Evolutionary conservation across 1,140 invertebrate species (phyloP), one percentile per base, ranked within the genome.

Genomic region (Drosophila eugracilis): DNA sequence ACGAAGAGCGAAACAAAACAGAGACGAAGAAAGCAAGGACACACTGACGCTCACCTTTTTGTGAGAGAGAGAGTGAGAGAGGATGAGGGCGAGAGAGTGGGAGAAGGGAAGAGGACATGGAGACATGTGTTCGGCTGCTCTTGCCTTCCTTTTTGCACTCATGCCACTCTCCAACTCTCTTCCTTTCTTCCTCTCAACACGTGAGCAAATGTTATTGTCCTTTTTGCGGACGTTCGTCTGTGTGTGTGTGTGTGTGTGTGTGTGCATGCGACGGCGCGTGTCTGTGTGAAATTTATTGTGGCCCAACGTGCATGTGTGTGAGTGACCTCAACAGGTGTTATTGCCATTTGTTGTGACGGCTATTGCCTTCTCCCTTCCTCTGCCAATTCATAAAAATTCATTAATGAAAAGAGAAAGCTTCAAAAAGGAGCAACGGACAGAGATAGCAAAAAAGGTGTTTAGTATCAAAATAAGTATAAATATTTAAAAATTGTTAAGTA

Each of bases 291-390:
- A 52, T 49, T 12, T 47, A 28, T 32, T 48, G 55, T 44, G 54
- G 69, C 47, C 54, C 80, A 48, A 49, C 69, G 63, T 71, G 41
- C 69, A 57, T 71, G 41, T 65, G 41, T 42, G 42, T 26, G 24
- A 22, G 59, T 48, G 47, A 15, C 72, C 49, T 77, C 80, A 86
- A 85, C 80, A 85, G 80, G 80, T 85, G 80, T 74, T 72, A 78
- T 59, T 72, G 63, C 62, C 79, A 77, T 75, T 73, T 81, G 75
- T 86, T 85, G 78, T 81, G 81, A 86, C 81, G 75, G 66, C 58
- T 72, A 45, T 48, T 50, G 58, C 67, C 73, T 59, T 74, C 50
- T 15, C 45, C 10, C 24, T 39, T 30, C n/a, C 59, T 21, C 63
- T 9, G n/a, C 12, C 59, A 50, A 52, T 50, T 53, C 60, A 53